A percentile compares a stretch with the other conserved stretches of the same genome.
Conservation (phyloP, 1,140 invertebrate genomes). For the Myzus persicae region DNA sequence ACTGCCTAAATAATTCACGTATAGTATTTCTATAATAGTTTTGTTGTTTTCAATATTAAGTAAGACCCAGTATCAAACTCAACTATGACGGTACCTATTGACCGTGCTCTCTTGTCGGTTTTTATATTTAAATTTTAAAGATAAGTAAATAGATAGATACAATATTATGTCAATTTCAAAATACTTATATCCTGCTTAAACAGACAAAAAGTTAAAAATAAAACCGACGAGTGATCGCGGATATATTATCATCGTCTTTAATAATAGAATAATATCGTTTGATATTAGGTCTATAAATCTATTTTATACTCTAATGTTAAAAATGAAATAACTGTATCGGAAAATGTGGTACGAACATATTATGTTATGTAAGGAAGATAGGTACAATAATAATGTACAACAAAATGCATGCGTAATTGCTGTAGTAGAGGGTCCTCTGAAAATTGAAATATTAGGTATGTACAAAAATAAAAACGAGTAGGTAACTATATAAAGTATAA, state of each 20-base stretch:
- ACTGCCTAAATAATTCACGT: no score
- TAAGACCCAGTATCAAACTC: not conserved
- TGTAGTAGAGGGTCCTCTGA: not conserved
- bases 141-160: not conserved
- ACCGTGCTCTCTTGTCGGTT: not conserved
- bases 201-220: not conserved
- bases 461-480: not conserved
- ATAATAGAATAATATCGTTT: not conserved
- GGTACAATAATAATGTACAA: no score
- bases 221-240: not conserved
- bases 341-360: not conserved
- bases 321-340: not conserved
- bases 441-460: not conserved
- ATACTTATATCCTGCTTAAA: not conserved
- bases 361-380: not conserved
- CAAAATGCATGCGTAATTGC: not conserved
- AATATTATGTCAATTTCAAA: not conserved
- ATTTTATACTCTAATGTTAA: not conserved
- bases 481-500: not conserved
- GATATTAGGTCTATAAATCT: not conserved
- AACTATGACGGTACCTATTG: not conserved
- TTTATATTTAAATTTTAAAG: not conserved
- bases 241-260: conserved; percentile 12
- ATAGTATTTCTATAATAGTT: not conserved
- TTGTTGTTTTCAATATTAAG: not conserved